These are phyloP conservation scores for Watsonalla binaria DNA, from an alignment of 2,888 invertebrate species.

Conservation along the genomic window DNA sequence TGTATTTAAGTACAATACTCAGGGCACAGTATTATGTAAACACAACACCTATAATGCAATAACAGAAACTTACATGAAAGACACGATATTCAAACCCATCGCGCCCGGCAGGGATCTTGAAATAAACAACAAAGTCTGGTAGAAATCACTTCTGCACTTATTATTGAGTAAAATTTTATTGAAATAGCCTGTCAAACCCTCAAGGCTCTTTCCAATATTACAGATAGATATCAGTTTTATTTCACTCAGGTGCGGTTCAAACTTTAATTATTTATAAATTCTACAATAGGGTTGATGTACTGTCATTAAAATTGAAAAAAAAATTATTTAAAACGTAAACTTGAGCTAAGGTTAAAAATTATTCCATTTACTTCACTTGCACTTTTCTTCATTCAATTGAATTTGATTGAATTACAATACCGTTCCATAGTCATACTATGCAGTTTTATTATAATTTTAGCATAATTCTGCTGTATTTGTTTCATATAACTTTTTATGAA, in stretches of 20 bases:
- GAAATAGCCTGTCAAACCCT: conserved; percentile 31
- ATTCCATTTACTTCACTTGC: not conserved
- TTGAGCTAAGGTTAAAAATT: not conserved
- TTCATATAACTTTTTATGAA: no score
- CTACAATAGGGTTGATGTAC: no score
- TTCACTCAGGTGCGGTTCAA: no score
- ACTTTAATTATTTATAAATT: no score
- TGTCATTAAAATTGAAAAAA: no score
- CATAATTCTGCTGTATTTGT: no score
- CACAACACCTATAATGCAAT: conserved; percentile 24
- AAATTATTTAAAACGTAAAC: no score
- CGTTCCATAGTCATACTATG: not conserved
- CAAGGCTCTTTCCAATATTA: conserved; percentile 27
- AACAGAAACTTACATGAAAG: conserved; percentile 18
- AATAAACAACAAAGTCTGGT: not conserved
- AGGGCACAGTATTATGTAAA: conserved; percentile 49
- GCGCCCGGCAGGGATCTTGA: not conserved
- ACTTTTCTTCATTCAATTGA: not conserved
- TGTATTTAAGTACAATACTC: no score
- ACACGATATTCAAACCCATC: not conserved
- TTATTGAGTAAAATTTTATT: not conserved
- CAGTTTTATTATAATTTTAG: not conserved
- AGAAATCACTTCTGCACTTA: not conserved
- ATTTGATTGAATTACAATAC: not conserved
- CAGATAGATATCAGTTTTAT: no score